Evolutionary conservation across 2,797 vertebrate species (phyloP).

Genomic region (Sternarchorhynchus goeldii): DNA sequence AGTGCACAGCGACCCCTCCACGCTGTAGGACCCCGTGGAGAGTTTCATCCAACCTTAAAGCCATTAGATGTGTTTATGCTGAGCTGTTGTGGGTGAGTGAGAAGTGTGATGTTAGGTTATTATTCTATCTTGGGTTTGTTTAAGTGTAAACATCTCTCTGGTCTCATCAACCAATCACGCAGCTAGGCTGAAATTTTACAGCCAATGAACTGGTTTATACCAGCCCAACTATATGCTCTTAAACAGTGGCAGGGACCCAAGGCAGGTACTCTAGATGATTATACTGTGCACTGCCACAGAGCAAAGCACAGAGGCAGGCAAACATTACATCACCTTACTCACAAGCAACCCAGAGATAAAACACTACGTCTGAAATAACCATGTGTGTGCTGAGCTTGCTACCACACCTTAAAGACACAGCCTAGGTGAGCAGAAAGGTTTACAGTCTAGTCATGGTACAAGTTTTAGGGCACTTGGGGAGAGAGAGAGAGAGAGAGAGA

Average conservation of each 20-base stretch:
- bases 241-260: neutral
- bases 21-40: no score
- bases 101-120: neutral
- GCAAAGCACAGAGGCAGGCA: conserved; percentile 11
- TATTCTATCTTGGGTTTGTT: neutral
- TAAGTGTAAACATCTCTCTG: neutral
- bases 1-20: neutral
- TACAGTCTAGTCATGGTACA: conserved; percentile 37
- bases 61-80: neutral
- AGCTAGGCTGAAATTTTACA: neutral
- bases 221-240: neutral
- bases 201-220: neutral
- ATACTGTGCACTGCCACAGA: neutral
- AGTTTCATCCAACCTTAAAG: neutral
- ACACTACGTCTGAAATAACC: conserved; percentile 16
- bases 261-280: neutral
- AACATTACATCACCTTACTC: conserved; percentile 35
- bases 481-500: neutral
- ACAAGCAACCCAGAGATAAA: conserved; percentile 7
- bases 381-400: conserved; percentile 20
- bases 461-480: neutral
- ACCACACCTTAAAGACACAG: conserved; percentile 5
- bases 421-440: conserved; percentile 6
- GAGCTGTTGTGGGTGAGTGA: neutral
- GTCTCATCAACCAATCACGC: conserved; percentile 4